phyloP scores from a whole-genome alignment of 2,797 vertebrate genomes.

The Sebastolobus alascanus region DNA sequence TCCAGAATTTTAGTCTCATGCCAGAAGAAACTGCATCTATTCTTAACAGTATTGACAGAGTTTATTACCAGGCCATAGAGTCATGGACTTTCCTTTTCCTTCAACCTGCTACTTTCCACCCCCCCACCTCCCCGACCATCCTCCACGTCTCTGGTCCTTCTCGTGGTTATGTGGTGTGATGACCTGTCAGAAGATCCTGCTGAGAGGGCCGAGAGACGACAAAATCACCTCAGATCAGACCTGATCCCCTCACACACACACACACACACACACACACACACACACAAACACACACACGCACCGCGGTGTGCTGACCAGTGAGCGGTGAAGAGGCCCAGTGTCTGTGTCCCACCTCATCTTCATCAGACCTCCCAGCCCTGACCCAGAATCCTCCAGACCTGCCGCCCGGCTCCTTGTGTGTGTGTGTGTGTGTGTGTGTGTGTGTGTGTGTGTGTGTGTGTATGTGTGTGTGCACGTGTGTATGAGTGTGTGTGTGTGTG shows the following conservation, averaged over 20 bases:
- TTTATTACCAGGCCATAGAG: slow-evolving; percentile 11
- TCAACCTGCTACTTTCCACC: slow-evolving; percentile 19
- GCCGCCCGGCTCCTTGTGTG: slow-evolving; percentile 25
- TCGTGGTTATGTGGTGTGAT: slow-evolving; percentile 58
- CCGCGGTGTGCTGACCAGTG: slow-evolving; percentile 63
- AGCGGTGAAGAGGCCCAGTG: slow-evolving; percentile 73
- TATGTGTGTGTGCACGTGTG: too few relatives aligned
- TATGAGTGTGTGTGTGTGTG: background rate
- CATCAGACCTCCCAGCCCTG: slow-evolving; percentile 71
- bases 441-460: background rate
- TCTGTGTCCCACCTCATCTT: slow-evolving; percentile 72
- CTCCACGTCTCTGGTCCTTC: slow-evolving; percentile 41
- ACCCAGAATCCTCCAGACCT: slow-evolving; percentile 77
- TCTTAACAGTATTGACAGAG: background rate
- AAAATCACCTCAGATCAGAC: slow-evolving; percentile 73
- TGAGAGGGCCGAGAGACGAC: slow-evolving; percentile 49
- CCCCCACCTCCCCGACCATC: background rate
- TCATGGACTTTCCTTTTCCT: slow-evolving; percentile 7
- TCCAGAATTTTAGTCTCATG: background rate
- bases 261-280: slow-evolving; percentile 7
- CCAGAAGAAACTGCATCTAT: background rate
- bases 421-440: slow-evolving; percentile 4
- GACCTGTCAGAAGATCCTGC: slow-evolving; percentile 71
- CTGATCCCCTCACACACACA: slow-evolving; percentile 62
- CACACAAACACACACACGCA: slow-evolving; percentile 15